phyloP scores from a whole-genome alignment of 2,113 vertebrate genomes.

The Saguinus midas region DNA sequence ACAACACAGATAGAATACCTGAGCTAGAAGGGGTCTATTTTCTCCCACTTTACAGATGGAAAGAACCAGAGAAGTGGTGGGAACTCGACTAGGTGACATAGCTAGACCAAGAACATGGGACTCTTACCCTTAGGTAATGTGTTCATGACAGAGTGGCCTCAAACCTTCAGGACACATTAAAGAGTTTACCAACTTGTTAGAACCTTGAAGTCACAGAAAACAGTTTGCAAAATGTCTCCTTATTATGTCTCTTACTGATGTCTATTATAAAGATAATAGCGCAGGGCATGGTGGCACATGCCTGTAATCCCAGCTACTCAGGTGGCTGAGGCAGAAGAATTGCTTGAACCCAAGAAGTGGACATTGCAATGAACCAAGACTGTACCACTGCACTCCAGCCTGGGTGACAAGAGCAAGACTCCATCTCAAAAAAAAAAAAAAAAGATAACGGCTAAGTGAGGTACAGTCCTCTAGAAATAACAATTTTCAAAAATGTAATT shows the following conservation, averaged over 20 bases:
- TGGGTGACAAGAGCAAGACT: background rate
- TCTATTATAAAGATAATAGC: no score
- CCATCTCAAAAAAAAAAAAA: background rate
- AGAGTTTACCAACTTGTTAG: background rate
- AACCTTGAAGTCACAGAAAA: background rate
- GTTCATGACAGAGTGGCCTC: background rate
- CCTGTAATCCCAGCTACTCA: background rate
- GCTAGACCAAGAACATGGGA: background rate
- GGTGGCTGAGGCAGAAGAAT: background rate
- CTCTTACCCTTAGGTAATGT: background rate
- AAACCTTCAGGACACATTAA: background rate
- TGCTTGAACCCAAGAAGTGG: background rate
- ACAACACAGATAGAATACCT: background rate
- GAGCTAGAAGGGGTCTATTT: background rate
- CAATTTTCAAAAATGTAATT: background rate
- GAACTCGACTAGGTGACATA: background rate
- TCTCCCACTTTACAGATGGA: background rate
- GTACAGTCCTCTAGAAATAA: background rate
- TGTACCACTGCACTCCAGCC: background rate
- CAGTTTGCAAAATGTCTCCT: background rate
- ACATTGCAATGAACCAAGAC: background rate
- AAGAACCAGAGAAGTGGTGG: background rate
- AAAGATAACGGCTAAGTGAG: background rate
- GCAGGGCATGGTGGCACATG: background rate
- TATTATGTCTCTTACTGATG: background rate